phyloP scores from a whole-genome alignment of 2,888 invertebrate genomes.

The Cecidostiba fungosa region DNA sequence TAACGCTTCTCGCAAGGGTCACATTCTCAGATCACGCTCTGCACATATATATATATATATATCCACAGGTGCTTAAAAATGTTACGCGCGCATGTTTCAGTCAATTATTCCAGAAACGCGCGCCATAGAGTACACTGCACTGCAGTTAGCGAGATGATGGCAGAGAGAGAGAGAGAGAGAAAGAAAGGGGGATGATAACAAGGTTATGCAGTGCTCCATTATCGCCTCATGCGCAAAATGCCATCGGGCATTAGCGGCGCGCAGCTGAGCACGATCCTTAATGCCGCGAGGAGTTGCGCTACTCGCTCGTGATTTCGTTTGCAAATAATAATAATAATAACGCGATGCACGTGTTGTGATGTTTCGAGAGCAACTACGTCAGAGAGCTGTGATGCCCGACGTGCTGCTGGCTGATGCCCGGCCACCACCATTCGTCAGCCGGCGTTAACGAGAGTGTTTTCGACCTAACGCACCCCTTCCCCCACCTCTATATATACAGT shows the following conservation, averaged over 20 bases:
- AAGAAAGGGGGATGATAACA: slow-evolving; percentile 56
- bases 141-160: slow-evolving; percentile 3
- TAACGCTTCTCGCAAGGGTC: too few species aligned
- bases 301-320: slow-evolving; percentile 22
- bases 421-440: not conserved
- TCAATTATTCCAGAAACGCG: slow-evolving; percentile 57
- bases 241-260: slow-evolving; percentile 57
- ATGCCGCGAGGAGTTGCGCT: slow-evolving; percentile 31
- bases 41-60: not conserved
- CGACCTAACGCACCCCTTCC: too few species aligned
- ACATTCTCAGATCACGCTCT: too few species aligned
- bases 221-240: slow-evolving; percentile 63
- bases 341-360: not conserved
- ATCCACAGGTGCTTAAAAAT: slow-evolving; percentile 3
- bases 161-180: not conserved
- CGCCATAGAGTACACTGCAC: slow-evolving; percentile 31
- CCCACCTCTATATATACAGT: too few species aligned
- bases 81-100: not conserved
- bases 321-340: slow-evolving; percentile 23
- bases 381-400: too few species aligned
- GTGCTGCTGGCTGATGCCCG: not conserved
- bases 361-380: too few species aligned
- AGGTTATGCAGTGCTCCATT: slow-evolving; percentile 65
- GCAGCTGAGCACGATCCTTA: slow-evolving; percentile 38
- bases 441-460: not conserved